phyloP scores from a whole-genome alignment of 2,797 vertebrate species.

The Neosilurus mollespiculum region DNA sequence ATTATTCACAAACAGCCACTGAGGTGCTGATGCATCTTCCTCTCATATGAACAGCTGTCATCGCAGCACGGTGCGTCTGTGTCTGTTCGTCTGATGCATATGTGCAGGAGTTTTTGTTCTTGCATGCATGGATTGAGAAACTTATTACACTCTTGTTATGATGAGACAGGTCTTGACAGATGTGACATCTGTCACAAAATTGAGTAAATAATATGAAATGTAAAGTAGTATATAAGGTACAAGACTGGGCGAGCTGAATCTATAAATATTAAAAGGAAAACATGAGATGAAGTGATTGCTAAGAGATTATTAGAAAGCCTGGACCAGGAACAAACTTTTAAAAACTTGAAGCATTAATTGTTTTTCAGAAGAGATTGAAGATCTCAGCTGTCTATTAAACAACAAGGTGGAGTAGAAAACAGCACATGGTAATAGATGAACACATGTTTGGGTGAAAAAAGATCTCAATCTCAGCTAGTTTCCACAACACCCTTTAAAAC shows the following conservation, averaged over 20 bases:
- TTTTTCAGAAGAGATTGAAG: background rate
- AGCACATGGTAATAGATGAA: background rate
- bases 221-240: background rate
- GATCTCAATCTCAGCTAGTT: background rate
- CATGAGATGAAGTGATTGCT: constrained; percentile 1
- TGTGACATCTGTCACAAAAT: constrained; percentile 8
- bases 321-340: background rate
- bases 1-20: constrained; percentile 68
- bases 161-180: constrained; percentile 5
- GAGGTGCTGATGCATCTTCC: constrained; percentile 47
- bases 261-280: constrained; percentile 4
- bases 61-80: constrained; percentile 12
- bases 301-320: constrained; percentile 23
- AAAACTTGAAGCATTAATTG: background rate
- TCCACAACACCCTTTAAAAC: background rate
- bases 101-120: background rate
- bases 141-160: background rate
- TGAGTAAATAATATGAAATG: background rate
- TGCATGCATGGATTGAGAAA: background rate
- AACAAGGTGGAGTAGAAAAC: background rate
- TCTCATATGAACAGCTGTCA: constrained; percentile 37
- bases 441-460: background rate
- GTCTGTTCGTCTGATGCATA: background rate
- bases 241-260: background rate
- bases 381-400: background rate